Evolutionary conservation across 1,140 invertebrate species (phyloP).

Genomic region (Caenorhabditis remanei): DNA sequence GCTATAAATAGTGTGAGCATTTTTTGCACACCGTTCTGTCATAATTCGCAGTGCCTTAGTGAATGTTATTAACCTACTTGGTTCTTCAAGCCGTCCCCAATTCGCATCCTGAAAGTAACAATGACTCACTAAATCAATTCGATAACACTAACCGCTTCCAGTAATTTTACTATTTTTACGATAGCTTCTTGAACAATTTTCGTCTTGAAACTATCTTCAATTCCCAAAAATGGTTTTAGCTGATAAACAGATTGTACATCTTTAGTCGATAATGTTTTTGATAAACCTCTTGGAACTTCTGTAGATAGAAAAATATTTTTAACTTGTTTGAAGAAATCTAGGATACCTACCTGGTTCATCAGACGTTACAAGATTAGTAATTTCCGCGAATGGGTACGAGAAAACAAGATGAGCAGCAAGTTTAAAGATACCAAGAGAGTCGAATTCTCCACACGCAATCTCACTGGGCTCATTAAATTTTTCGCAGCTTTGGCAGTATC

Average conservation of each 20-base stretch:
- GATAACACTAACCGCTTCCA: neutral
- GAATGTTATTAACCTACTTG: neutral
- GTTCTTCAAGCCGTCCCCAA: conserved; percentile 3
- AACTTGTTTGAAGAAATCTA: neutral
- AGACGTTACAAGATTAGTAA: neutral
- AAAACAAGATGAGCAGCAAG: conserved; percentile 30
- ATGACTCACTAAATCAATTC: neutral
- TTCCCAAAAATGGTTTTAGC: neutral
- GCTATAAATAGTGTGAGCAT: conserved; percentile 42
- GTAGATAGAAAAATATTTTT: neutral
- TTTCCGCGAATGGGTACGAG: conserved; percentile 1
- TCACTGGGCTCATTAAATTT: conserved; percentile 12
- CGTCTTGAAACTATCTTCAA: conserved; percentile 4
- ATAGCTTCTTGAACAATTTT: neutral
- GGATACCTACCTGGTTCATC: neutral
- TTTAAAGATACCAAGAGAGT: conserved; percentile 22
- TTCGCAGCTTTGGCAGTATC: neutral
- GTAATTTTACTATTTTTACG: neutral
- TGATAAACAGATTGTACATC: neutral
- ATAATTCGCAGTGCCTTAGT: conserved; percentile 8
- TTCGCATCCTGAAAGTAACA: conserved; percentile 8
- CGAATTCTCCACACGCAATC: conserved; percentile 7
- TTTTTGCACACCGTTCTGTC: conserved; percentile 20
- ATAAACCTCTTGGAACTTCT: neutral
- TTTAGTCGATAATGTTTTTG: neutral